phyloP scores from a whole-genome alignment of 2,113 vertebrate genomes.

The Aleadryas rufinucha region DNA sequence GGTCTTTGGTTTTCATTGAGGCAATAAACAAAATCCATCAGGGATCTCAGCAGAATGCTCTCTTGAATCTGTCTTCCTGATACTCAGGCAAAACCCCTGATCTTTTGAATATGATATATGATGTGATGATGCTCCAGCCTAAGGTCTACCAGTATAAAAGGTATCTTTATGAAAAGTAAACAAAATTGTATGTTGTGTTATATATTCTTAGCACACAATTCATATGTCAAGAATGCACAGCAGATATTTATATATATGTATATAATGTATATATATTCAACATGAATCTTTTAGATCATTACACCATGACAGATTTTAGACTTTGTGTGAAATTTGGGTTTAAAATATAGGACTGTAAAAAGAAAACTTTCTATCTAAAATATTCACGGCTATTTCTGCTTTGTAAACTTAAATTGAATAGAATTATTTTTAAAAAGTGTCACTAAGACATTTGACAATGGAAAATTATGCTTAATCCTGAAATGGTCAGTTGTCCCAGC shows the following conservation, averaged over 20 bases:
- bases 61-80: background rate
- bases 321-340: background rate
- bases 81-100: rapidly evolving
- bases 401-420: background rate
- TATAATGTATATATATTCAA: background rate
- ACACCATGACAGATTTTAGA: background rate
- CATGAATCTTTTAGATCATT: background rate
- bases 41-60: background rate
- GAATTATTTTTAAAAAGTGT: background rate
- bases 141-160: background rate
- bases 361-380: background rate
- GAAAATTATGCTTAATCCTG: background rate
- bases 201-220: background rate
- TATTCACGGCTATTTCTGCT: background rate
- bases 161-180: background rate
- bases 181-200: background rate
- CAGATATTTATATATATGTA: background rate
- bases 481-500: background rate
- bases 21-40: background rate
- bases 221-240: background rate
- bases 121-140: background rate
- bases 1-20: background rate
- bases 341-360: background rate
- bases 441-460: background rate
- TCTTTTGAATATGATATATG: background rate